phyloP scores from a whole-genome alignment of 2,888 invertebrate genomes.

The Digitonthophagus gazella region DNA sequence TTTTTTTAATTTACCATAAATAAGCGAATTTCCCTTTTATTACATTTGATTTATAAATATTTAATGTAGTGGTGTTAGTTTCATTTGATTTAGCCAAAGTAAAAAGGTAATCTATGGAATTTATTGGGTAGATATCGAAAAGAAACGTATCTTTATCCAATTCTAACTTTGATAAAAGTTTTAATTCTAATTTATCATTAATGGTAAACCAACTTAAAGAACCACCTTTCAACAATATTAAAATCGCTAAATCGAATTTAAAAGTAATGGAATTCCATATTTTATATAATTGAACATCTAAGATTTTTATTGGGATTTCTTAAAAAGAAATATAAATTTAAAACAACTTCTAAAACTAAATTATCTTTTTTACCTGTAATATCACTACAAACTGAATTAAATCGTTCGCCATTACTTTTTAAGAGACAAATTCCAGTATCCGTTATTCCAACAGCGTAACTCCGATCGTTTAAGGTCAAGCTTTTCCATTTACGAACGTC shows the following conservation, averaged over 20 bases:
- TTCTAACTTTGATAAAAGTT: not conserved
- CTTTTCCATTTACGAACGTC: slow-evolving; percentile 36
- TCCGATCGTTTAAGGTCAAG: slow-evolving; percentile 31
- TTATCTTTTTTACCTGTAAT: slow-evolving; percentile 18
- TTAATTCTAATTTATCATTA: slow-evolving; percentile 1
- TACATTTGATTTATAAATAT: slow-evolving; percentile 18
- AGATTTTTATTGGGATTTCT: slow-evolving; percentile 3
- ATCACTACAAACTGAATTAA: not conserved
- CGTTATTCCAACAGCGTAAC: slow-evolving; percentile 35
- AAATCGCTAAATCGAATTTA: not conserved
- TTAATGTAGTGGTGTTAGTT: not conserved
- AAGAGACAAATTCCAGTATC: slow-evolving; percentile 32
- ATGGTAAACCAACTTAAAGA: slow-evolving; percentile 2
- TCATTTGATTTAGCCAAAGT: slow-evolving; percentile 10
- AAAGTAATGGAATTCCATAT: not conserved
- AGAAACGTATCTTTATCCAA: slow-evolving; percentile 1
- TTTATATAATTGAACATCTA: slow-evolving; percentile 3
- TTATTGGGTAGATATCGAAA: slow-evolving; percentile 2
- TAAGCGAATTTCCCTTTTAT: not conserved
- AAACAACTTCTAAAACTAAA: no score
- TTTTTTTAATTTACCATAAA: slow-evolving; percentile 21
- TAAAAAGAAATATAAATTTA: slow-evolving; percentile 11
- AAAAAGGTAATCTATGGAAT: slow-evolving; percentile 15
- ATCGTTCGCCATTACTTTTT: not conserved
- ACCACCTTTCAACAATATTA: not conserved